These are phyloP conservation scores for Betta splendens DNA, from an alignment of 2,797 vertebrate genomes.

Conservation along the genomic window DNA sequence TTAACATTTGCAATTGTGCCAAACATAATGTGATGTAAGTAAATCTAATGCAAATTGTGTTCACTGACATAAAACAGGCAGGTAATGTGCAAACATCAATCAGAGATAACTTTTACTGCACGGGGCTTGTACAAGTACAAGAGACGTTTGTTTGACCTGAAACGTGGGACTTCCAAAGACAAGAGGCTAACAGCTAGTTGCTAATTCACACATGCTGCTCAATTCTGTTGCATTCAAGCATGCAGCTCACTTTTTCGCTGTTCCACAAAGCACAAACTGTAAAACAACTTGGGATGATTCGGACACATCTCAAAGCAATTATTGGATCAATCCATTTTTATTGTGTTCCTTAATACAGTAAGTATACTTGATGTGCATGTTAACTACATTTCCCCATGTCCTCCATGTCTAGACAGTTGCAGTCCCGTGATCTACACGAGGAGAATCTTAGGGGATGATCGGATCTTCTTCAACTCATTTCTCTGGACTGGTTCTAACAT, in stretches of 20 bases:
- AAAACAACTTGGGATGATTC: not conserved
- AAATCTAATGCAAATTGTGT: too few species aligned
- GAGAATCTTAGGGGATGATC: not conserved
- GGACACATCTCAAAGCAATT: conserved; percentile 3
- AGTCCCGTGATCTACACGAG: conserved; percentile 1
- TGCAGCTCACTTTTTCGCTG: too few species aligned
- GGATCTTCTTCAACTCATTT: not conserved
- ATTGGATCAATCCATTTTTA: conserved; percentile 6
- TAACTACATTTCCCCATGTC: not conserved
- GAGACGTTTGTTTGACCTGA: not conserved
- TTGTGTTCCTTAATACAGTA: too few species aligned
- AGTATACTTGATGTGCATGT: not conserved
- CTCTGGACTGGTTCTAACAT: not conserved
- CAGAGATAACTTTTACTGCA: not conserved
- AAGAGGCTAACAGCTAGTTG: not conserved
- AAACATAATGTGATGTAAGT: too few species aligned
- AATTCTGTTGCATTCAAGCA: conserved; percentile 3
- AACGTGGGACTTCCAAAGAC: not conserved
- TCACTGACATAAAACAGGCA: too few species aligned
- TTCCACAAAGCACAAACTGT: not conserved
- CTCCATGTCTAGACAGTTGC: conserved; percentile 20
- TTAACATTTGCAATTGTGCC: too few species aligned
- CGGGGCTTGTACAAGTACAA: not conserved
- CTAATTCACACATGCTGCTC: not conserved
- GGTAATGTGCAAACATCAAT: too few species aligned